Evolutionary conservation across 2,113 vertebrate genomes (phyloP).

Genomic region (Bubo bubo): DNA sequence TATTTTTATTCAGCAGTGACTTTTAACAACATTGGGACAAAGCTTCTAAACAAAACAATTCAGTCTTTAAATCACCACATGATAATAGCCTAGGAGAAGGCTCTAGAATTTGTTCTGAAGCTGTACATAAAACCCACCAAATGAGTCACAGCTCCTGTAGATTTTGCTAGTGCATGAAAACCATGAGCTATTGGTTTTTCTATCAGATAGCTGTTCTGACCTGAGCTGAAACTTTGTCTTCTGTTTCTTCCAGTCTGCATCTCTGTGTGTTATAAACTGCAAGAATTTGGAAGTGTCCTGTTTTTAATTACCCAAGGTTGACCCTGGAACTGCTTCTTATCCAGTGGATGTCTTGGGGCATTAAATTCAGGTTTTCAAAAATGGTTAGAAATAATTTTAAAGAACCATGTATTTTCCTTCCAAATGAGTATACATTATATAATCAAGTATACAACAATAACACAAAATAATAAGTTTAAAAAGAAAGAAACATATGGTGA

Average conservation of each 20-base stretch:
- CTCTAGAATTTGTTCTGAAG: neutral
- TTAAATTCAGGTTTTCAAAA: neutral
- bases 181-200: neutral
- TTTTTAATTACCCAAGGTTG: neutral
- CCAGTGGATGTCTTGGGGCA: neutral
- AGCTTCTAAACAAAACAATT: neutral
- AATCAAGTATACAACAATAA: neutral
- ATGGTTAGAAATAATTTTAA: neutral
- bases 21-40: neutral
- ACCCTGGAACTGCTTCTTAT: neutral
- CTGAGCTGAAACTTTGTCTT: neutral
- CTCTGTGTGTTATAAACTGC: neutral
- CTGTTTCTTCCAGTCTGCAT: neutral
- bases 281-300: neutral
- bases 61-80: neutral
- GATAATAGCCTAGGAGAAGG: neutral
- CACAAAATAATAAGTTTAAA: neutral
- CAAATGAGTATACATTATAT: neutral
- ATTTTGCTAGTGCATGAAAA: neutral
- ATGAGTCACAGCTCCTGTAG: neutral
- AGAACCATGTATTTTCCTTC: neutral
- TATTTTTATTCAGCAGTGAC: neutral
- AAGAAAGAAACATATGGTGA: neutral
- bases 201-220: neutral
- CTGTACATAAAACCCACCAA: neutral